These are phyloP conservation scores for Porites lutea DNA, from an alignment of 64 coral and sea anemone genomes.

Conservation along the genomic window DNA sequence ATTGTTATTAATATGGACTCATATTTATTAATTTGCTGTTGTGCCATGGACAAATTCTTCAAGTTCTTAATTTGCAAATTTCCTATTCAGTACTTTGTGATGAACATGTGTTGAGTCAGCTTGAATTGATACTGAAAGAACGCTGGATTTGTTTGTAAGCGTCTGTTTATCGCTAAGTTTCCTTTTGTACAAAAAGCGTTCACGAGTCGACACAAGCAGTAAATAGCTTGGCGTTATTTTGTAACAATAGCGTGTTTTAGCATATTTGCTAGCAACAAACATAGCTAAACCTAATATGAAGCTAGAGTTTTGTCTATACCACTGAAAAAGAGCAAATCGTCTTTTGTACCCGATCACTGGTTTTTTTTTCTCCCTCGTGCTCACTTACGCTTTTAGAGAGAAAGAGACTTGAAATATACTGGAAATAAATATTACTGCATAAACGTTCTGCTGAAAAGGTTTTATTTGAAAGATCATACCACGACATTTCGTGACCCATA, in stretches of 20 bases:
- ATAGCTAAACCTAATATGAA: not conserved
- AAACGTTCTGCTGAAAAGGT: too few species aligned
- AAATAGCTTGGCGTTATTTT: constrained; percentile 16
- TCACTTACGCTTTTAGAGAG: too few species aligned
- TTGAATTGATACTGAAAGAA: not conserved
- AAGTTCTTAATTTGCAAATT: too few species aligned
- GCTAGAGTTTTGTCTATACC: too few species aligned
- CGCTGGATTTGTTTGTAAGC: not conserved
- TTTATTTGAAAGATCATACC: too few species aligned
- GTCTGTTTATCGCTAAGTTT: not conserved
- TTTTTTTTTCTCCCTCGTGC: too few species aligned
- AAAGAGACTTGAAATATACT: too few species aligned
- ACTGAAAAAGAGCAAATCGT: not conserved
- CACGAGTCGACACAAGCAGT: not conserved
- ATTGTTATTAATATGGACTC: not conserved
- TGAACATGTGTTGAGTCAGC: constrained; percentile 22
- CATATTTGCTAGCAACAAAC: not conserved
- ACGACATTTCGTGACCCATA: too few species aligned
- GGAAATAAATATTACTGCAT: too few species aligned
- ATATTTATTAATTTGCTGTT: too few species aligned
- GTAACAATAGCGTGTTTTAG: not conserved
- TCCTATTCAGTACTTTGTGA: too few species aligned
- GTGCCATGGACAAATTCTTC: too few species aligned
- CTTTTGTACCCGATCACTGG: not conserved
- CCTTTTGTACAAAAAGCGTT: not conserved